A percentile compares a stretch with the other conserved stretches of the same genome.
These are phyloP conservation scores for Chaetophractus vellerosus DNA, from an alignment of 2,797 vertebrate genomes.

Conservation along the genomic window DNA sequence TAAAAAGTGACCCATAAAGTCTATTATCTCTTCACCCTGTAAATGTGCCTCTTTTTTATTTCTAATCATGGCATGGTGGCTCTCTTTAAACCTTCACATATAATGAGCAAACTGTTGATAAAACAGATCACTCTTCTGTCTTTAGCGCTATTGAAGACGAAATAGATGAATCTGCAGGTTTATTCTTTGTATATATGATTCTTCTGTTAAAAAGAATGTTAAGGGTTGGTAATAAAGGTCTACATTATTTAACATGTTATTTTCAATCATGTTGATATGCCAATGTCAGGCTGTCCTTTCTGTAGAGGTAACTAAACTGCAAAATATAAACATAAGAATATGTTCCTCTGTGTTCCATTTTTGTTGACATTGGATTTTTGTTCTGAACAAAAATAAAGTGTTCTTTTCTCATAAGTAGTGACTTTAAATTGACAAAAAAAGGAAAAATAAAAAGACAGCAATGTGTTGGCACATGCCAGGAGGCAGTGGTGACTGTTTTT, in stretches of 20 bases:
- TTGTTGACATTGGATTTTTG: conserved; percentile 71
- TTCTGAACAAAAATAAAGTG: conserved; percentile 61
- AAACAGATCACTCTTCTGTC: not conserved
- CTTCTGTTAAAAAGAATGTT: conserved; percentile 49
- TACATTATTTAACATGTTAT: conserved; percentile 2
- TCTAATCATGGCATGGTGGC: not conserved
- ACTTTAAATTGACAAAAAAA: conserved; percentile 69
- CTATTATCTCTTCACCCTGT: not conserved
- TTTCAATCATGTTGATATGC: conserved; percentile 43
- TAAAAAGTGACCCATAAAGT: conserved; percentile 8
- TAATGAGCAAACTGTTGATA: conserved; percentile 4
- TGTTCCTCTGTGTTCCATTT: conserved; percentile 56
- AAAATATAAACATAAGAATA: conserved; percentile 63
- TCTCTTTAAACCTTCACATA: not conserved
- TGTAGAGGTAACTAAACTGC: conserved; percentile 44
- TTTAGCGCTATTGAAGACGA: not conserved
- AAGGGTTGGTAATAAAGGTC: not conserved
- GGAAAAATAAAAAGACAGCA: conserved; percentile 62
- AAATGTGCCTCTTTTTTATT: not conserved
- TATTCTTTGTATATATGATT: not conserved
- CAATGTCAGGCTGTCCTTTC: conserved; percentile 32
- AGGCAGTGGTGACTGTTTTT: conserved; percentile 57
- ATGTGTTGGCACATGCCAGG: conserved; percentile 40
- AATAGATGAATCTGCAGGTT: conserved; percentile 4
- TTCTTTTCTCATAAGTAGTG: not conserved